Conservation (phyloP, 2,888 invertebrate species). For the Axea sp. region DNA sequence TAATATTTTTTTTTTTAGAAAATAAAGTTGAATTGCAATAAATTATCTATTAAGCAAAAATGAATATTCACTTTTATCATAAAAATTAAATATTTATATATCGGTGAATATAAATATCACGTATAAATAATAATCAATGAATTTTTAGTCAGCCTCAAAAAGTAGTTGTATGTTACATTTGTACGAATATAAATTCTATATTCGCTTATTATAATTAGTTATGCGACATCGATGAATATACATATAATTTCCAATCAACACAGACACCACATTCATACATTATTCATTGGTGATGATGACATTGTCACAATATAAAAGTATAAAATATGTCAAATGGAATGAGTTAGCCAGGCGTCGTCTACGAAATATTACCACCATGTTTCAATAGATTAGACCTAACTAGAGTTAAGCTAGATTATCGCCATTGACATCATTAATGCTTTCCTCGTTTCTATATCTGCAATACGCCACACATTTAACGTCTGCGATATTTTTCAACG, state of each 20-base stretch:
- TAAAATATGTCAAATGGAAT: conserved; percentile 73
- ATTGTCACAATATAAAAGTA: conserved; percentile 78
- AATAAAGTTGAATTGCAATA: too few species aligned
- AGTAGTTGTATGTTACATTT: conserved; percentile 42
- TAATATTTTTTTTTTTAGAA: too few species aligned
- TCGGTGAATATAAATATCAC: too few species aligned
- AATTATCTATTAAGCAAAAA: too few species aligned
- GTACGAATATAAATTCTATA: conserved; percentile 62
- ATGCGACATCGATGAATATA: conserved; percentile 74
- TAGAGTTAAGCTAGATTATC: conserved; percentile 26
- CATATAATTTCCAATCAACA: conserved; percentile 54
- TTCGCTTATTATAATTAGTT: conserved; percentile 66
- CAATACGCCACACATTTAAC: conserved; percentile 20
- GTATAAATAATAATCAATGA: too few species aligned
- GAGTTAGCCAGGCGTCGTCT: conserved; percentile 60
- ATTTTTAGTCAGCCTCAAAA: conserved; percentile 29
- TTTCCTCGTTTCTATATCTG: conserved; percentile 22
- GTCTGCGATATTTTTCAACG: conserved; percentile 26
- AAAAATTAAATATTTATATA: too few species aligned
- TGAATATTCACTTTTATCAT: too few species aligned
- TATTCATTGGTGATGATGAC: conserved; percentile 52
- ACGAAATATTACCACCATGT: conserved; percentile 23
- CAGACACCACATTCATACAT: conserved; percentile 65
- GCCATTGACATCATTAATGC: conserved; percentile 36
- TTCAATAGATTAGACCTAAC: conserved; percentile 12